A percentile compares a stretch with the other conserved stretches of the same genome.
Evolutionary conservation across 2,888 invertebrate genomes (phyloP).

Genomic region (Beris morrisii): DNA sequence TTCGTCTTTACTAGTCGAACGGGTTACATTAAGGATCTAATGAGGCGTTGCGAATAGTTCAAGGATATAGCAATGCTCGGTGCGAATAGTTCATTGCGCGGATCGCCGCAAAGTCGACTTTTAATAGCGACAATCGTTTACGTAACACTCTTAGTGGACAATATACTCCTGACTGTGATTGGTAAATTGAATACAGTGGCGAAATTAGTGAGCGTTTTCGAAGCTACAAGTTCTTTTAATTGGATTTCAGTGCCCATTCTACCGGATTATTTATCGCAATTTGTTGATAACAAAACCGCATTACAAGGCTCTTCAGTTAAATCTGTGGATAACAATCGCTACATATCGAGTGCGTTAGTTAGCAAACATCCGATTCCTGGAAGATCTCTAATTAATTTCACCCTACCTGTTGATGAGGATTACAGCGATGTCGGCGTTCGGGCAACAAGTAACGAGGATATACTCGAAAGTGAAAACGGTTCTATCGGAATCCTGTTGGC

Average conservation of each 20-base stretch:
- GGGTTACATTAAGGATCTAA: neutral
- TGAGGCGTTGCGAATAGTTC: neutral
- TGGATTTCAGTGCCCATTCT: constrained; percentile 73
- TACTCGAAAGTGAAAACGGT: constrained; percentile 64
- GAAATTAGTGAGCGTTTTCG: constrained; percentile 24
- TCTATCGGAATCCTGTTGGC: constrained; percentile 70
- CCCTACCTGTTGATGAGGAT: constrained; percentile 39
- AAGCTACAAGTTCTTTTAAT: constrained; percentile 14
- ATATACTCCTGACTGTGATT: constrained; percentile 83
- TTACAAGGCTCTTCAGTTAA: constrained; percentile 47
- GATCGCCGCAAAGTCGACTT: constrained; percentile 44
- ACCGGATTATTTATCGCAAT: constrained; percentile 71
- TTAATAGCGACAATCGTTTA: constrained; percentile 65
- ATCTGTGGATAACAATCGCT: constrained; percentile 40
- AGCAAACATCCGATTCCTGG: constrained; percentile 56
- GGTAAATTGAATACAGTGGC: constrained; percentile 61
- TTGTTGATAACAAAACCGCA: constrained; percentile 56
- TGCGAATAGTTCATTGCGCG: constrained; percentile 19
- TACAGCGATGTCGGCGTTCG: neutral
- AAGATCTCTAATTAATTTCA: constrained; percentile 53
- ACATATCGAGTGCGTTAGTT: constrained; percentile 46
- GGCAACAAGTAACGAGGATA: constrained; percentile 39
- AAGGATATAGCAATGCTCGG: constrained; percentile 42
- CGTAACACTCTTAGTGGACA: constrained; percentile 78
- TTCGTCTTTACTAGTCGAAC: neutral